Evolutionary conservation across 2,888 invertebrate species (phyloP).

Genomic region (Amitus sp.): DNA sequence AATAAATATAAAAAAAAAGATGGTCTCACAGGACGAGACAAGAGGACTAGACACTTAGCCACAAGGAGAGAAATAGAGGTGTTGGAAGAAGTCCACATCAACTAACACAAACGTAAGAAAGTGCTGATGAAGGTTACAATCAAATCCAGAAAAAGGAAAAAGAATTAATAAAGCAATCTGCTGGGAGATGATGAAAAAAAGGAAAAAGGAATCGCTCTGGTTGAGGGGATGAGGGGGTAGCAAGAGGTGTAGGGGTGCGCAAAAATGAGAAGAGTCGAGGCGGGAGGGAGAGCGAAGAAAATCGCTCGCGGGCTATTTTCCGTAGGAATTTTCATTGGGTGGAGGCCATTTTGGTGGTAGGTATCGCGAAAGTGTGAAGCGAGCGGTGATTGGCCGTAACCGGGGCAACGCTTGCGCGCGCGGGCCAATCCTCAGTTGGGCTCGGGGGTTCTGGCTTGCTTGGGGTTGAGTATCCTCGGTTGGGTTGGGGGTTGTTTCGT

Average conservation of each 20-base stretch:
- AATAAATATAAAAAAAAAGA: conserved; percentile 27
- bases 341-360: conserved; percentile 57
- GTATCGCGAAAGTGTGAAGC: conserved; percentile 32
- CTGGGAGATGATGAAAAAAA: conserved; percentile 46
- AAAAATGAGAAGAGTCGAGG: conserved; percentile 14
- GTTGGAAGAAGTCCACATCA: neutral
- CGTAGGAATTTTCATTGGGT: conserved; percentile 63
- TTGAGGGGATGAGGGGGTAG: conserved; percentile 13
- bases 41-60: neutral
- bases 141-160: conserved; percentile 57
- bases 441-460: conserved; percentile 18
- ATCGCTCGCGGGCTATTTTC: conserved; percentile 63
- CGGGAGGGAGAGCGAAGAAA: conserved; percentile 48
- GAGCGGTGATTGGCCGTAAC: conserved; percentile 64
- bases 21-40: neutral
- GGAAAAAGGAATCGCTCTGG: too few species aligned
- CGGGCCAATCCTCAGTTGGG: conserved; percentile 58
- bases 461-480: conserved; percentile 20
- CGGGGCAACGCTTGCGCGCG: conserved; percentile 61
- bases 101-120: conserved; percentile 16
- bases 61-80: neutral
- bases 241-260: too few species aligned
- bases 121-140: conserved; percentile 56
- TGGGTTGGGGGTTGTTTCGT: conserved; percentile 28
- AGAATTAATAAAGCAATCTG: conserved; percentile 60